Percentiles rank a stretch among this genome's conserved stretches.
phyloP scores from a whole-genome alignment of 2,888 invertebrate genomes.

The Mimas tiliae region DNA sequence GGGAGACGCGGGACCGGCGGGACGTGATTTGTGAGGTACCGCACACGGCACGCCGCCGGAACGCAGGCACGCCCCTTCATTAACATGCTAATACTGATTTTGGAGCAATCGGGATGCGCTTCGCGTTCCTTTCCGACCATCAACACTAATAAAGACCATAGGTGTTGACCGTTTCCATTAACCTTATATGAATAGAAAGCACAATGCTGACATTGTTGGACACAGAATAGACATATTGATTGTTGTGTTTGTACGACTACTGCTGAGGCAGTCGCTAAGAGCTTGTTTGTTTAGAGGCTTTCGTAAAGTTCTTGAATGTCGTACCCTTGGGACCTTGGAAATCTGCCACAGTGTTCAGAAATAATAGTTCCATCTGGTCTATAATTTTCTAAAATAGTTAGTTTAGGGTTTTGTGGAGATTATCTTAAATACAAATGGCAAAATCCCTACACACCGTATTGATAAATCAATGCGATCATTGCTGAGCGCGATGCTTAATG shows the following conservation, averaged over 20 bases:
- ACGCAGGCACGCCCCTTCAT: constrained; percentile 73
- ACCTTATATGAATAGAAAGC: neutral
- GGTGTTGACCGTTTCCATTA: constrained; percentile 28
- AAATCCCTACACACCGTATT: neutral
- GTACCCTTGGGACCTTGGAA: too few species aligned
- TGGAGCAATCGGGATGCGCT: constrained; percentile 54
- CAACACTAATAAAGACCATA: constrained; percentile 9
- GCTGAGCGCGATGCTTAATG: neutral
- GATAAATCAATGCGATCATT: neutral
- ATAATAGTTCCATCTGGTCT: too few species aligned
- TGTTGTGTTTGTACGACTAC: neutral
- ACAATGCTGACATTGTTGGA: constrained; percentile 8
- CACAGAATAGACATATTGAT: neutral
- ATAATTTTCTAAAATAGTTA: too few species aligned
- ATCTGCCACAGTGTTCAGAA: too few species aligned
- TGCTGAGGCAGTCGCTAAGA: neutral
- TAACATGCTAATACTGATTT: constrained; percentile 79
- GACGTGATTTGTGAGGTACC: constrained; percentile 67
- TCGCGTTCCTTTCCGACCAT: constrained; percentile 29
- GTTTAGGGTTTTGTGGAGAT: neutral
- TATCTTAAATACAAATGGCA: neutral
- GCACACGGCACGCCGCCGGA: constrained; percentile 28
- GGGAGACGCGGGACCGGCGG: constrained; percentile 47
- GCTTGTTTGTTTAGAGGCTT: neutral
- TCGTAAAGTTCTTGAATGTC: neutral